Evolutionary conservation across 2,888 invertebrate genomes (phyloP).

Genomic region (Epsilonema sp.): DNA sequence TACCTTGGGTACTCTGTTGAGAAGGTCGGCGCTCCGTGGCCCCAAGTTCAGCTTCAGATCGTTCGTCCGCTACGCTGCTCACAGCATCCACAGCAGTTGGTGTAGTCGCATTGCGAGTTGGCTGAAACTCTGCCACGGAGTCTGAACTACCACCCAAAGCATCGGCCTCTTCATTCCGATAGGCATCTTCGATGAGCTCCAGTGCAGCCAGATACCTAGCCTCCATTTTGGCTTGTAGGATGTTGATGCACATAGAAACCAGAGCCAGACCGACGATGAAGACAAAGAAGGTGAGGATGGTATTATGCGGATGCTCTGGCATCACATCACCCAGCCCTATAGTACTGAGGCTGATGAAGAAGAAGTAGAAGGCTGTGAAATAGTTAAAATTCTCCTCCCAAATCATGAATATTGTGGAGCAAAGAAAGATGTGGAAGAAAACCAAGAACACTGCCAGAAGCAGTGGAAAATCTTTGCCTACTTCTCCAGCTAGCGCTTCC

Average conservation of each 20-base stretch:
- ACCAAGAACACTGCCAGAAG: constrained; percentile 12
- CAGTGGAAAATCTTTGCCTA: no score
- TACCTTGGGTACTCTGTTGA: no score
- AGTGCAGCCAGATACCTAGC: constrained; percentile 21
- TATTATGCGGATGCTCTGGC: constrained; percentile 19
- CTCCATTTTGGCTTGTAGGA: constrained; percentile 18
- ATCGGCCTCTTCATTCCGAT: constrained; percentile 1
- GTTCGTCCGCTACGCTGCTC: no score
- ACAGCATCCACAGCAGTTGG: no score
- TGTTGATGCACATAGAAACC: constrained; percentile 20
- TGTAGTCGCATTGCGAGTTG: no score
- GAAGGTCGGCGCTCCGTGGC: no score
- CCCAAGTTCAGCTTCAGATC: no score
- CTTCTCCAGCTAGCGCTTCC: background rate
- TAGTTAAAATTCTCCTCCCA: constrained; percentile 22
- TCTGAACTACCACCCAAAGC: no score
- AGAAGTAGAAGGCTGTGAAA: constrained; percentile 19
- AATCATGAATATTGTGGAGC: constrained; percentile 17
- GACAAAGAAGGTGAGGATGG: constrained; percentile 13
- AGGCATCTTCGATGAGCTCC: constrained; percentile 19
- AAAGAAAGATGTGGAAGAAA: constrained; percentile 17
- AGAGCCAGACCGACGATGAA: constrained; percentile 21
- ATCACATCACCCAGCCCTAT: constrained; percentile 23
- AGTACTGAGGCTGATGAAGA: constrained; percentile 21
- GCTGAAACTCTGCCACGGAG: no score